Evolutionary conservation across 2,797 vertebrate genomes (phyloP).

Genomic region (Phaenicophaeus curvirostris): DNA sequence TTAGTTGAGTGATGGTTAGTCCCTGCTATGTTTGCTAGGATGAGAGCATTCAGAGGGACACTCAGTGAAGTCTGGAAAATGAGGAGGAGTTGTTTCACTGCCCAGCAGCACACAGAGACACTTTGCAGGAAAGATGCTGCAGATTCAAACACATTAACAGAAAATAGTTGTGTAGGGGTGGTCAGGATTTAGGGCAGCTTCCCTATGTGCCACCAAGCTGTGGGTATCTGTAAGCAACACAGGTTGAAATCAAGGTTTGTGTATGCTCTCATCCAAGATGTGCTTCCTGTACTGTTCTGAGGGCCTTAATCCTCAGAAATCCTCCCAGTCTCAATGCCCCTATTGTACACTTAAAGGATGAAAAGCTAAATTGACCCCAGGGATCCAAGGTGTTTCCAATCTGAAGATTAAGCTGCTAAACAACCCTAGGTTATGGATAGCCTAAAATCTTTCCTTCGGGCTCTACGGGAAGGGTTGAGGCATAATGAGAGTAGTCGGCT

Average conservation of each 20-base stretch:
- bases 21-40: accelerated
- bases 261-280: background rate
- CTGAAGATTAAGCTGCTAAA: background rate
- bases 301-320: slow-evolving; percentile 4
- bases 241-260: background rate
- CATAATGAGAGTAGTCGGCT: background rate
- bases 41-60: background rate
- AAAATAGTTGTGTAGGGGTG: background rate
- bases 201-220: background rate
- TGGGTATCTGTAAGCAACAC: background rate
- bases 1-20: background rate
- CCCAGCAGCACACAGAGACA: background rate
- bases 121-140: background rate
- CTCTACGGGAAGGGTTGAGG: background rate
- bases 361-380: background rate
- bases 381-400: slow-evolving; percentile 16
- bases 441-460: background rate
- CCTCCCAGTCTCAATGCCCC: background rate
- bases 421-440: background rate
- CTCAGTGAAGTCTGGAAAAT: background rate
- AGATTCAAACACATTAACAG: background rate
- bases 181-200: background rate
- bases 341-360: background rate
- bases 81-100: background rate
- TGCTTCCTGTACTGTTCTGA: background rate